Base-by-base conservation (phyloP, 2,888 invertebrate genomes). In the Trichogramma dendrolimi region DNA sequence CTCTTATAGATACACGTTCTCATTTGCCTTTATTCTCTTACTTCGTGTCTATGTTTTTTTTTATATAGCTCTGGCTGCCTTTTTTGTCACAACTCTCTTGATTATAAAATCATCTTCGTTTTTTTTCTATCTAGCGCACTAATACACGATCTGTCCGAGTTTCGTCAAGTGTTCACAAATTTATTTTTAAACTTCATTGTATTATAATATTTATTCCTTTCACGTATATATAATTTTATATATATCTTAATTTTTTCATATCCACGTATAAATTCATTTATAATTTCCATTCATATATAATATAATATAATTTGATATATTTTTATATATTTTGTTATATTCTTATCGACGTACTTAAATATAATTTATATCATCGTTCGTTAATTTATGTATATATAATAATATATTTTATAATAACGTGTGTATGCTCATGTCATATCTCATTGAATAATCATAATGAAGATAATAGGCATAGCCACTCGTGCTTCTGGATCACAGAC, bases 381-480 rank as follows among this genome's bases (percentile, higher is more conserved):
- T 27, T 49, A 38, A 39, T 58, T 39, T 40, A 40, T 55, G 7
- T 10, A 43, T 46, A 27, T 60, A 40, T 55, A 42, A 58, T 42
- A 55, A 53, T 63, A 63, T 60, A 62, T 65, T 55, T 27, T 27
- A 59, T 54, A 62, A 60, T 65, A 61, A 46, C 56, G 53, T 63
- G 11, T 60, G 46, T 51, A 41, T 53, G 46, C 47, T 51, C 11
- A 5, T 6, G 65, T 67, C 66, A 67, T 70, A 66, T 70, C 70
- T 68, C 64, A 70, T 40, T 55, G 27, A 59, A 55, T 75, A 72
- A 72, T 75, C 72, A 69, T 72, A 75, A 75, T 76, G 73, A 76
- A 78, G 74, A 76, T 75, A 77, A 72, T 78, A 78, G 78, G 78
- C 78, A 74, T 78, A 77, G 78, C 78, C 77, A 77, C 76, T 71